phyloP scores from a whole-genome alignment of 2,797 vertebrate species.

The Pangasius larnaudii region DNA sequence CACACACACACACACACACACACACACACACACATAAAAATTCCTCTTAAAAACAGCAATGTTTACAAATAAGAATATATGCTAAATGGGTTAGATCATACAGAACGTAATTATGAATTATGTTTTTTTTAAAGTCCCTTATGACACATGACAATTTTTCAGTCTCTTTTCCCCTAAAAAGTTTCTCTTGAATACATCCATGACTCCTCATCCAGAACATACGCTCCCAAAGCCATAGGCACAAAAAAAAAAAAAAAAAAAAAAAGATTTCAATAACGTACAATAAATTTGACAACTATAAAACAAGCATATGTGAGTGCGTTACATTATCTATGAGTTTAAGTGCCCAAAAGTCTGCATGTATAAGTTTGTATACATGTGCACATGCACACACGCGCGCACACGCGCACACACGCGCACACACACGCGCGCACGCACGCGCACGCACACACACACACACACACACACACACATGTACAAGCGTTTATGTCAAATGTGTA shows the following conservation, averaged over 20 bases:
- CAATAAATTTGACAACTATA: constrained; percentile 6
- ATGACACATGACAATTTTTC: constrained; percentile 60
- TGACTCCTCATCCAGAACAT: constrained; percentile 19
- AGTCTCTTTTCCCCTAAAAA: constrained; percentile 40
- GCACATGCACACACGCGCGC: neutral
- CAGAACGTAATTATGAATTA: constrained; percentile 52
- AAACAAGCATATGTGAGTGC: neutral
- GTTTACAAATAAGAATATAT: constrained; percentile 61
- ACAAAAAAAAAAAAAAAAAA: constrained; percentile 5
- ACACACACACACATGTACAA: constrained; percentile 4
- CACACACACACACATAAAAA: constrained; percentile 43
- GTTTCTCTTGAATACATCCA: constrained; percentile 12
- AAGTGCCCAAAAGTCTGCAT: constrained; percentile 54
- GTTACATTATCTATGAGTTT: constrained; percentile 42
- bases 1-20: constrained; percentile 22
- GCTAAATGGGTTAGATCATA: constrained; percentile 61
- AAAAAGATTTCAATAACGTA: neutral
- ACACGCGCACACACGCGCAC: neutral
- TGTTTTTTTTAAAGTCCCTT: constrained; percentile 54
- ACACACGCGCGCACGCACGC: neutral
- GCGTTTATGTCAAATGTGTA: constrained; percentile 45
- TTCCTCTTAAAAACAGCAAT: constrained; percentile 60
- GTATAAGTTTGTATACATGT: constrained; percentile 19
- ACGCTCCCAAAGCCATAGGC: constrained; percentile 11
- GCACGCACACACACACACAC: neutral